These are phyloP conservation scores for Tricholauxania praeusta DNA, from an alignment of 2,888 invertebrate genomes.

Conservation along the genomic window DNA sequence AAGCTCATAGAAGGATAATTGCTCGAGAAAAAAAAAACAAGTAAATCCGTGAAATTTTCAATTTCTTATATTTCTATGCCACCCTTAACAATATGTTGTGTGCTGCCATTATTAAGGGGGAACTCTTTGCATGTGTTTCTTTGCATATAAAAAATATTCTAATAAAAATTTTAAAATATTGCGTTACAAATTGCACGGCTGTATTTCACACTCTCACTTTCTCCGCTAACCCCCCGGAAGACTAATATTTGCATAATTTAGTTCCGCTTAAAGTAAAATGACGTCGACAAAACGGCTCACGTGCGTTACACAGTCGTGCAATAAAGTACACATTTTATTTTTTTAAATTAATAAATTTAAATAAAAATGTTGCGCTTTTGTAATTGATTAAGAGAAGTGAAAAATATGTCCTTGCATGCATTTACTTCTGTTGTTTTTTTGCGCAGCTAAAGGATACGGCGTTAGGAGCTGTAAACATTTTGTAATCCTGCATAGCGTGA, in stretches of 20 bases:
- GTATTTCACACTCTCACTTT: too few relatives aligned
- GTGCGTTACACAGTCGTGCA: conserved; percentile 47
- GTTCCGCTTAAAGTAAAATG: conserved; percentile 52
- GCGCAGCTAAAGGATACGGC: not conserved
- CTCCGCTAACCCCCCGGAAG: conserved; percentile 33
- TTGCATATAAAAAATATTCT: conserved; percentile 4
- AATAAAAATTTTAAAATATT: conserved; percentile 18
- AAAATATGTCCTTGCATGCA: conserved; percentile 27
- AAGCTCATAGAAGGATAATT: too few relatives aligned
- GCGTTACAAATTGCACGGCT: conserved; percentile 22
- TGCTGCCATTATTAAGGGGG: not conserved
- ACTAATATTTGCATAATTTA: conserved; percentile 66
- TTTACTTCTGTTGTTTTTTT: conserved; percentile 1
- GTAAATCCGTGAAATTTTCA: conserved; percentile 11
- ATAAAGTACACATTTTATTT: conserved; percentile 9
- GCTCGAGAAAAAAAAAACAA: conserved; percentile 38
- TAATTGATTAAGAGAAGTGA: conserved; percentile 36
- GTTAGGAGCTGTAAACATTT: conserved; percentile 2
- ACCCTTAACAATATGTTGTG: too few relatives aligned
- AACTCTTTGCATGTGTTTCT: not conserved
- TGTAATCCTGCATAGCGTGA: conserved; percentile 65
- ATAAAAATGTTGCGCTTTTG: conserved; percentile 20
- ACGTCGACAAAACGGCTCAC: conserved; percentile 48
- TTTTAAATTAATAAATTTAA: conserved; percentile 22
- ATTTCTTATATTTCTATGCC: not conserved